phyloP scores from a whole-genome alignment of 2,113 vertebrate genomes.

The Bagarius yarrelli region DNA sequence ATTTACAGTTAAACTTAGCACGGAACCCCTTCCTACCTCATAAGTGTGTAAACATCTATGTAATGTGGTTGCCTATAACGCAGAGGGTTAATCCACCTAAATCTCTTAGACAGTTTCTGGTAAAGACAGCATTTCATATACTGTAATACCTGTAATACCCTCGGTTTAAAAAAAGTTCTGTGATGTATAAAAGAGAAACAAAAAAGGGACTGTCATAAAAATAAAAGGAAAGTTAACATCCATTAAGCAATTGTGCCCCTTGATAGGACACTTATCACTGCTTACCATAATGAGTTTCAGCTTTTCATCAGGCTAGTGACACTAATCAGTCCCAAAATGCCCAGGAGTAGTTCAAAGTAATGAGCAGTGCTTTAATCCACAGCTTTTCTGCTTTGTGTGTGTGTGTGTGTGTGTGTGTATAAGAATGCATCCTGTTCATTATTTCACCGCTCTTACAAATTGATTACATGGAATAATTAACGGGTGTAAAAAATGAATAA shows the following conservation, averaged over 20 bases:
- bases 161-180: slow-evolving; percentile 57
- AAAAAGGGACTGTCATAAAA: not conserved
- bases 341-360: slow-evolving; percentile 55
- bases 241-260: not conserved
- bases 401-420: slow-evolving; percentile 5
- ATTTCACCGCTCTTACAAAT: slow-evolving; percentile 47
- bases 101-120: too few species aligned
- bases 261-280: slow-evolving; percentile 65
- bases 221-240: slow-evolving; percentile 53
- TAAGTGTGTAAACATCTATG: too few species aligned
- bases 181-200: not conserved
- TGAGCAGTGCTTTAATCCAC: slow-evolving; percentile 61
- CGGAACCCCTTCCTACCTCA: too few species aligned
- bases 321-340: slow-evolving; percentile 54
- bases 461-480: slow-evolving; percentile 66
- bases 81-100: too few species aligned
- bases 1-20: too few species aligned
- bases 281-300: slow-evolving; percentile 69
- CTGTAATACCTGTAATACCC: slow-evolving; percentile 28
- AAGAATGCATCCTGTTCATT: slow-evolving; percentile 15
- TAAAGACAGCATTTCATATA: too few species aligned
- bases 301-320: slow-evolving; percentile 61
- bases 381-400: slow-evolving; percentile 52
- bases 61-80: too few species aligned
- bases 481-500: slow-evolving; percentile 52